Conservation (phyloP, 1,140 invertebrate genomes). For the Dendroctonus valens region DNA sequence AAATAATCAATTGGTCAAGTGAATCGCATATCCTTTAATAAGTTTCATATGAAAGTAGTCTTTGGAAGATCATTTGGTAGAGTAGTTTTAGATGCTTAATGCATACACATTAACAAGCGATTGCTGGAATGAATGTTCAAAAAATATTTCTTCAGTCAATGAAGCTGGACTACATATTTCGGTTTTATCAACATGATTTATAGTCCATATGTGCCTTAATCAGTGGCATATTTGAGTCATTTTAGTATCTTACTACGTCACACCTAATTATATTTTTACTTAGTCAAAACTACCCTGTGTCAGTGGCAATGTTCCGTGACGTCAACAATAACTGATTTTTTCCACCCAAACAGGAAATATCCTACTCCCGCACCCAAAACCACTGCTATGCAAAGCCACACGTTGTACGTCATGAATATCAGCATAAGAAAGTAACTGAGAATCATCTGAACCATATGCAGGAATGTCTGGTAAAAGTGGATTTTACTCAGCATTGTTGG, state of each 20-base stretch:
- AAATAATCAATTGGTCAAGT: too few species aligned
- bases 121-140: too few species aligned
- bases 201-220: too few species aligned
- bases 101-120: too few species aligned
- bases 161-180: too few species aligned
- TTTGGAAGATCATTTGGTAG: too few species aligned
- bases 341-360: slow-evolving; percentile 94
- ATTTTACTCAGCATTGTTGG: slow-evolving; percentile 75
- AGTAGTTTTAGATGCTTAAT: too few species aligned
- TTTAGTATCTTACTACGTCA: slow-evolving; percentile 11
- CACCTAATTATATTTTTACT: slow-evolving; percentile 19
- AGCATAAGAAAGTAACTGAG: slow-evolving; percentile 94
- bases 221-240: too few species aligned
- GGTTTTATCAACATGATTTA: too few species aligned
- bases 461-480: slow-evolving; percentile 82
- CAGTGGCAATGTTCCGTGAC: slow-evolving; percentile 95
- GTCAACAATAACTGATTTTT: slow-evolving; percentile 84
- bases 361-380: slow-evolving; percentile 84
- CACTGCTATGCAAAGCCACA: slow-evolving; percentile 89
- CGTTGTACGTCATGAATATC: slow-evolving; percentile 98
- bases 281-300: slow-evolving; percentile 20
- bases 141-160: too few species aligned
- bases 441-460: slow-evolving; percentile 88
- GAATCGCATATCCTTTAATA: too few species aligned
- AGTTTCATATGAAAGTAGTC: too few species aligned